Evolutionary conservation across 2,888 invertebrate genomes (phyloP), one percentile per base, ranked within the genome.

Genomic region (Crocallis elinguaria): DNA sequence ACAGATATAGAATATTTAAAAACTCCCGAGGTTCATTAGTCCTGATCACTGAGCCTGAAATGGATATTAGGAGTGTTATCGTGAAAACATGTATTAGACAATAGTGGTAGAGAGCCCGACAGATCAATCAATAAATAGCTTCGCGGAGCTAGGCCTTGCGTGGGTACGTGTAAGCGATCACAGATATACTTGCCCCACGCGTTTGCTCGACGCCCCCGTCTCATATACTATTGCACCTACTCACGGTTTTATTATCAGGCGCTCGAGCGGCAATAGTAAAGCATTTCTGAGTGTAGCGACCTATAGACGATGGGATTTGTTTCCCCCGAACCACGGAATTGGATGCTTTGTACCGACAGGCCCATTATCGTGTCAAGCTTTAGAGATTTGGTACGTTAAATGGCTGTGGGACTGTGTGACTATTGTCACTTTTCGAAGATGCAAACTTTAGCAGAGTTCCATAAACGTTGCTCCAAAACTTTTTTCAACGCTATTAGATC

Each of bases 61-160:
- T 42, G 45, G 37, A 39, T 30, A 53, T 53, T 53, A 61, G 42
- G 51, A 56, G 69, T 69, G 70, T 75, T 71, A 71, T 75, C 86
- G 84, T 87, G 84, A 88, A 86, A 87, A 88, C 86, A 86, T 84
- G 83, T 88, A 76, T 70, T 77, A 73, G 74, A 79, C 70, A 77
- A 75, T 61, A 75, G 84, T 82, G 80, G 79, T 73, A 80, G 59
- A 86, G 79, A 86, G 80, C 84, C 88, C 86, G 81, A 86, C 67
- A 86, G 83, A 83, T 84, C 75, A 76, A 78, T 86, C 77, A 71
- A 75, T 74, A 80, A 52, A 66, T 82, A 88, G 89, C 84, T 88
- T 88, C 87, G 75, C 86, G 80, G 88, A 86, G 88, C 86, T 85
- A 84, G 88, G 88, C 88, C 80, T 88, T 88, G 90, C 90, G 90